phyloP scores from a whole-genome alignment of 2,888 invertebrate species.

The Synanthedon andrenaeformis region DNA sequence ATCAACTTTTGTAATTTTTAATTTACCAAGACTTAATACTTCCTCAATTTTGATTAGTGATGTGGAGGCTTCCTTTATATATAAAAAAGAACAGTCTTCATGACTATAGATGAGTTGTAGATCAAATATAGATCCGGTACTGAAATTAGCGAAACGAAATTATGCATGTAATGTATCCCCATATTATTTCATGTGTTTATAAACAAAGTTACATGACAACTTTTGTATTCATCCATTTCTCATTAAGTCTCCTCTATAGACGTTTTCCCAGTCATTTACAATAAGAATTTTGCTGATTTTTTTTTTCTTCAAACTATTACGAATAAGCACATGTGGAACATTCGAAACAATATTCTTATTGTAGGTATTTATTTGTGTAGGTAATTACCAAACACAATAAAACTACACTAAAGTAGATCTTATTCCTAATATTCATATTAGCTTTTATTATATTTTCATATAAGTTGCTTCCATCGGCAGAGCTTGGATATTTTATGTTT shows the following conservation, averaged over 20 bases:
- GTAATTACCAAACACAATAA: slow-evolving; percentile 17
- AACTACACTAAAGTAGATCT: slow-evolving; percentile 17
- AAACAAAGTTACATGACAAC: slow-evolving; percentile 69
- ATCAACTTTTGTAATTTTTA: neutral
- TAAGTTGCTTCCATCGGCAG: slow-evolving; percentile 33
- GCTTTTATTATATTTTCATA: slow-evolving; percentile 15
- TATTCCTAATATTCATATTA: neutral
- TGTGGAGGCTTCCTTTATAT: slow-evolving; percentile 52
- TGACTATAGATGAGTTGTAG: slow-evolving; percentile 59
- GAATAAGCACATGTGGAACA: neutral
- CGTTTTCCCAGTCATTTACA: slow-evolving; percentile 21
- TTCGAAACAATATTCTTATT: neutral
- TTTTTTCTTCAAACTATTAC: slow-evolving; percentile 1
- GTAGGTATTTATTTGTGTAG: neutral
- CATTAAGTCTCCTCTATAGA: slow-evolving; percentile 28
- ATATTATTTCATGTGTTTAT: slow-evolving; percentile 69
- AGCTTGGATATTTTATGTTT: slow-evolving; percentile 22
- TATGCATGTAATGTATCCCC: slow-evolving; percentile 53
- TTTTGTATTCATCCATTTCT: slow-evolving; percentile 39
- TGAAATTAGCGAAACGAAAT: slow-evolving; percentile 46
- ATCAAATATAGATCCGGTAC: slow-evolving; percentile 35
- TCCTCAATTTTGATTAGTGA: slow-evolving; percentile 60
- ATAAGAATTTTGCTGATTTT: slow-evolving; percentile 28
- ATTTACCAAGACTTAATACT: slow-evolving; percentile 14
- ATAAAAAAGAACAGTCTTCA: slow-evolving; percentile 64